phyloP scores from a whole-genome alignment of 2,888 invertebrate species.

The Oscheius sp. region DNA sequence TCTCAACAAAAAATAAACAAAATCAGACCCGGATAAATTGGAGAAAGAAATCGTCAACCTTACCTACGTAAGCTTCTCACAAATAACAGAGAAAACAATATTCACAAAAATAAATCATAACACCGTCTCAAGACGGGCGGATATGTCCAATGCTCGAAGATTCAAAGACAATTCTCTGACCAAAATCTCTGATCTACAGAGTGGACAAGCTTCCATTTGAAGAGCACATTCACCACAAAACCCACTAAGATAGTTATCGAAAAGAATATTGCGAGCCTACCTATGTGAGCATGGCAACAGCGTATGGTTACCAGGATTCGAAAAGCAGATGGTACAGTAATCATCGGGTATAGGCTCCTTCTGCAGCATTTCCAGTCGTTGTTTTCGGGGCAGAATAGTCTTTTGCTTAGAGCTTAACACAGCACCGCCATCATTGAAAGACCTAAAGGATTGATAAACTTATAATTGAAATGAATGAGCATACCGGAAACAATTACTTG shows the following conservation, averaged over 20 bases:
- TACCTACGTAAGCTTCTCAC: constrained; percentile 12
- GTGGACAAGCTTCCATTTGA: constrained; percentile 84
- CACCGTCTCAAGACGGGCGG: constrained; percentile 11
- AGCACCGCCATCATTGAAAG: constrained; percentile 77
- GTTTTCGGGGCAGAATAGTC: constrained; percentile 82
- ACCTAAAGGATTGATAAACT: constrained; percentile 44
- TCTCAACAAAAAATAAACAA: background rate
- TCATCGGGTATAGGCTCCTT: constrained; percentile 77
- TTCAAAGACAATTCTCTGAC: background rate
- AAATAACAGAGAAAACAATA: background rate
- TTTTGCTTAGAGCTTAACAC: constrained; percentile 82
- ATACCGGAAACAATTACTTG: constrained; percentile 73
- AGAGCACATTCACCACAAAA: constrained; percentile 84
- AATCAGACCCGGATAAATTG: background rate
- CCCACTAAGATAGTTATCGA: constrained; percentile 76
- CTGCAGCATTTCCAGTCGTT: constrained; percentile 81
- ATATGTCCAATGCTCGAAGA: background rate
- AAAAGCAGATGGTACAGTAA: constrained; percentile 87
- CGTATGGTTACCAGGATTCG: constrained; percentile 80
- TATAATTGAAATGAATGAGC: constrained; percentile 62
- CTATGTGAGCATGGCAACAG: constrained; percentile 85
- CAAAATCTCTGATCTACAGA: constrained; percentile 78
- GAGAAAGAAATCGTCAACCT: background rate
- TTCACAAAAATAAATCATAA: background rate
- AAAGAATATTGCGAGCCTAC: constrained; percentile 75